Conservation (phyloP, 2,113 vertebrate genomes). For the Aphelocoma coerulescens region DNA sequence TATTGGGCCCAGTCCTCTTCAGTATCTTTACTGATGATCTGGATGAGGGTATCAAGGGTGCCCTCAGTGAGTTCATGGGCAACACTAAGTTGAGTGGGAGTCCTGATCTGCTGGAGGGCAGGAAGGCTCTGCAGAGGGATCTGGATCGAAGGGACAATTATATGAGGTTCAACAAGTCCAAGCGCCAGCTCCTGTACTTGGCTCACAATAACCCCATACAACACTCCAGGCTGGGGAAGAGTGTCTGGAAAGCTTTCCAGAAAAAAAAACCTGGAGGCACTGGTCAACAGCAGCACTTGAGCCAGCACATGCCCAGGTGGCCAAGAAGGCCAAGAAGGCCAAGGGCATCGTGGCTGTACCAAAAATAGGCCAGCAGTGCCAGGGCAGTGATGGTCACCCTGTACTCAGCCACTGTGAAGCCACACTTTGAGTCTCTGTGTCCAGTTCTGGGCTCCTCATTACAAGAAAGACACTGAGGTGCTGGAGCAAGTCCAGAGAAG, state of each 20-base stretch:
- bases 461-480: not conserved
- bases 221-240: not conserved
- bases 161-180: not conserved
- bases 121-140: not conserved
- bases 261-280: fast-evolving
- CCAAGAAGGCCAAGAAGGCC: not conserved
- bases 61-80: not conserved
- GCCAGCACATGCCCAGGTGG: fast-evolving
- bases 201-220: not conserved
- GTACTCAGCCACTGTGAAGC: too few relatives aligned
- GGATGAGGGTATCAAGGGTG: not conserved
- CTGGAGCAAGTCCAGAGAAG: not conserved
- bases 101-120: not conserved
- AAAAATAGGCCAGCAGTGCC: not conserved
- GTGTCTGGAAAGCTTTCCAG: not conserved
- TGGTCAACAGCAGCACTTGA: not conserved
- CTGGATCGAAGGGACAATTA: not conserved
- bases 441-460: not conserved
- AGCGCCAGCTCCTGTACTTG: not conserved
- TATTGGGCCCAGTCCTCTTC: not conserved
- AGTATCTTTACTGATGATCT: not conserved
- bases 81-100: not conserved
- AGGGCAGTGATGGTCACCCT: not conserved
- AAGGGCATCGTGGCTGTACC: not conserved
- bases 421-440: not conserved